Evolutionary conservation across 2,888 invertebrate genomes (phyloP).

Genomic region (Ischnus inquisitorius): DNA sequence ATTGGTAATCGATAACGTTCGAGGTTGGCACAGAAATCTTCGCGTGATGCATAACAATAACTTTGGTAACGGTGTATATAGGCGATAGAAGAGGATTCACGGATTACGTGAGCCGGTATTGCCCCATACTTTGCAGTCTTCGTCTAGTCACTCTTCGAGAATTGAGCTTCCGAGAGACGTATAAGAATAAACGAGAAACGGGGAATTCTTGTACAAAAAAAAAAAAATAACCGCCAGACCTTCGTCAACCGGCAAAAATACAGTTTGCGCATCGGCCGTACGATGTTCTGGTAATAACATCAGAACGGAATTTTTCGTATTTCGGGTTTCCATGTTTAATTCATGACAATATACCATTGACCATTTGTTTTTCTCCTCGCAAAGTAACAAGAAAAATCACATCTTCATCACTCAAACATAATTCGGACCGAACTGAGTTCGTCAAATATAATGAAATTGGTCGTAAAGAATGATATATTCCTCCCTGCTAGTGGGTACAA

Average conservation of each 20-base stretch:
- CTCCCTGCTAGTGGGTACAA: neutral
- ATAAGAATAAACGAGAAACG: constrained; percentile 13
- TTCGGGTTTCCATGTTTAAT: constrained; percentile 15
- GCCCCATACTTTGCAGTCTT: neutral
- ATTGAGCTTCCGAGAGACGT: neutral
- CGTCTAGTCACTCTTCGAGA: constrained; percentile 6
- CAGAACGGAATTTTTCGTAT: neutral
- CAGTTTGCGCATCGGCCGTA: neutral
- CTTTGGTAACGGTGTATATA: neutral
- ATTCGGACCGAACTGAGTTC: too few species aligned
- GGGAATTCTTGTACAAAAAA: constrained; percentile 11
- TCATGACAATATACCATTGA: neutral
- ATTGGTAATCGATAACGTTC: constrained; percentile 8
- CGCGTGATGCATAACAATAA: constrained; percentile 39
- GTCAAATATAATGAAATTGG: too few species aligned
- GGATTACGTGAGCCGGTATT: constrained; percentile 11
- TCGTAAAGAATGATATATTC: neutral
- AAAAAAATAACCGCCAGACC: neutral
- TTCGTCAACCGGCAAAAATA: constrained; percentile 17
- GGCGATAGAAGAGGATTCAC: constrained; percentile 4
- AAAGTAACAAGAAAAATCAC: neutral
- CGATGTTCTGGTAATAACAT: constrained; percentile 1
- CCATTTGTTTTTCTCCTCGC: neutral
- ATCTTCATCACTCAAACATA: too few species aligned
- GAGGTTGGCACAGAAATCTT: constrained; percentile 37